Evolutionary conservation across 2,113 vertebrate species (phyloP).

Genomic region (Struthio camelus): DNA sequence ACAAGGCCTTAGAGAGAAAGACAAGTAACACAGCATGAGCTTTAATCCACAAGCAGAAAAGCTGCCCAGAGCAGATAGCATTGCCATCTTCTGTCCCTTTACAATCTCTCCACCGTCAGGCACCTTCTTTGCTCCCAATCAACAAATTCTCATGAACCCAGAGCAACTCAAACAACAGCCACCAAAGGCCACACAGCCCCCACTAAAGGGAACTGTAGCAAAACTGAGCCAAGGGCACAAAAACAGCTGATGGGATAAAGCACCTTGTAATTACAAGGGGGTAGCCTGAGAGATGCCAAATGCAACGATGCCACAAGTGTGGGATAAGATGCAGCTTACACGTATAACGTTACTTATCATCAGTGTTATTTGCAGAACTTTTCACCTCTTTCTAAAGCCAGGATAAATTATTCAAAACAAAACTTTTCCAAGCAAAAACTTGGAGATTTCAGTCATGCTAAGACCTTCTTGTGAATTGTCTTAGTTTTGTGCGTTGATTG

Average conservation of each 20-base stretch:
- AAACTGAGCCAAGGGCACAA: background rate
- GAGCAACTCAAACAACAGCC: background rate
- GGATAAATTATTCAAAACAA: background rate
- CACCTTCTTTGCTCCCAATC: slow-evolving; percentile 14
- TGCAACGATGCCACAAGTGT: background rate
- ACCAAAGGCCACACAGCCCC: background rate
- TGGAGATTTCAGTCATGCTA: background rate
- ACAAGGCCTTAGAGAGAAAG: slow-evolving; percentile 56
- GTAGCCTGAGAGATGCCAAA: background rate
- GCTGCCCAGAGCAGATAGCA: slow-evolving; percentile 5
- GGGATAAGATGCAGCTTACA: background rate
- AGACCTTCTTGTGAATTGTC: background rate
- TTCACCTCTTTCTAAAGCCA: background rate
- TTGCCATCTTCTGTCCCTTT: background rate
- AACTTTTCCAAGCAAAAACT: background rate
- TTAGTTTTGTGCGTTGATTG: background rate
- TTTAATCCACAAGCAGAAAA: slow-evolving; percentile 68
- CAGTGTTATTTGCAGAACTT: background rate
- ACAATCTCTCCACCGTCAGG: background rate
- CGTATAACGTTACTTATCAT: background rate
- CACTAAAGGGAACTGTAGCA: background rate
- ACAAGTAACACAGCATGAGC: slow-evolving; percentile 35
- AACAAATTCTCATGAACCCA: slow-evolving; percentile 62
- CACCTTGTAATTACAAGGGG: background rate
- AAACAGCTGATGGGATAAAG: background rate